These are phyloP conservation scores for Cyclina sinensis DNA, from an alignment of 1,140 invertebrate species.

Conservation along the genomic window DNA sequence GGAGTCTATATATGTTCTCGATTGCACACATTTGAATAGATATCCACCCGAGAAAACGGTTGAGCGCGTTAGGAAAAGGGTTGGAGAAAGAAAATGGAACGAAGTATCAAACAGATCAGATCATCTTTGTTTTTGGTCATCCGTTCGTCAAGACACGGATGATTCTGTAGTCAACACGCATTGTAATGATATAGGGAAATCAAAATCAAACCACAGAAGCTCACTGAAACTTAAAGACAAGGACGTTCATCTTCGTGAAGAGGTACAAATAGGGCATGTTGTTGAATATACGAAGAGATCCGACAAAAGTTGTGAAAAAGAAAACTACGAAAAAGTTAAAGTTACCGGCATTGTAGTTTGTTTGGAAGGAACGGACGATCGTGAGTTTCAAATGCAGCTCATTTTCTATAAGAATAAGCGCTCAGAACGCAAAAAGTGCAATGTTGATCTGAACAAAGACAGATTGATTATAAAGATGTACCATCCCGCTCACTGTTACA, in stretches of 20 bases:
- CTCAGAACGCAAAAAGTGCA: neutral
- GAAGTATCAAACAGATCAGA: constrained; percentile 17
- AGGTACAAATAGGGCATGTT: neutral
- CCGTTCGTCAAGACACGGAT: neutral
- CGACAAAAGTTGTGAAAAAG: too few species aligned
- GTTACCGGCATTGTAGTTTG: neutral
- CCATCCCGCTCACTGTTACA: neutral
- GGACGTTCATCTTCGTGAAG: neutral
- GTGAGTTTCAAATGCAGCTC: neutral
- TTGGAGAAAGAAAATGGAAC: constrained; percentile 24
- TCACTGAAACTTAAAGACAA: neutral
- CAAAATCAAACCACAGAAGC: neutral
- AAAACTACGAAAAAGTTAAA: too few species aligned
- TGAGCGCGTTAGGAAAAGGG: neutral
- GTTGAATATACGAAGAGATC: neutral
- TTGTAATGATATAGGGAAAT: neutral
- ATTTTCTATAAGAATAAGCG: neutral
- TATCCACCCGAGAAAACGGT: neutral
- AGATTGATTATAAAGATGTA: neutral
- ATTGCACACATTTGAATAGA: constrained; percentile 5
- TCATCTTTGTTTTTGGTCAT: constrained; percentile 34
- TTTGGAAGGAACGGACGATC: neutral
- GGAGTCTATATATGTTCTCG: neutral
- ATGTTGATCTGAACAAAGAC: neutral
- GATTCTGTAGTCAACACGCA: neutral